These are phyloP conservation scores for Mus pahari DNA, from an alignment of 2,113 vertebrate genomes.

Conservation along the genomic window DNA sequence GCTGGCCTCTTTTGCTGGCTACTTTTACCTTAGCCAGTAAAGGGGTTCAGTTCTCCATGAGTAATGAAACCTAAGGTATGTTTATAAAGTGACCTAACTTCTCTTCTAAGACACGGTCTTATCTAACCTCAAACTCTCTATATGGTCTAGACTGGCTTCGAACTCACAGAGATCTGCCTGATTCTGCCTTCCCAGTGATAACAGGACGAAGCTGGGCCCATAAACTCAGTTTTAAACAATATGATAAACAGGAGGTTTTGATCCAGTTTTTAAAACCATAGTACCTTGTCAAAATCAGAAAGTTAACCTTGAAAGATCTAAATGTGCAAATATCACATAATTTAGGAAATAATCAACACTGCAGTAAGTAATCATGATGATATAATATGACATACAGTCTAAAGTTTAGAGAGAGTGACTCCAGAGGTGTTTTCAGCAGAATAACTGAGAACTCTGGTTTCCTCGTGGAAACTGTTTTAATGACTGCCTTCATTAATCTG, in stretches of 20 bases:
- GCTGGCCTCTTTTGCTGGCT: constrained; percentile 9
- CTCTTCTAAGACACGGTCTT: not conserved
- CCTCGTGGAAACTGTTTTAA: constrained; percentile 21
- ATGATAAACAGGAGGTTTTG: not conserved
- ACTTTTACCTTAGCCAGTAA: not conserved
- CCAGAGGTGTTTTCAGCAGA: not conserved
- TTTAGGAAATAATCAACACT: constrained; percentile 31
- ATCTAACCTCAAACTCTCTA: not conserved
- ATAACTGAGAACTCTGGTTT: not conserved
- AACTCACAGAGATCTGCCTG: not conserved
- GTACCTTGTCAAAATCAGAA: not conserved
- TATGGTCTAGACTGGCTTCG: not conserved
- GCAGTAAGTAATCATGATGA: not conserved
- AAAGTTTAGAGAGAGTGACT: not conserved
- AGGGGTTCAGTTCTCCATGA: not conserved
- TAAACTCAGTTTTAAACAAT: not conserved
- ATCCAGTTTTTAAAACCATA: not conserved
- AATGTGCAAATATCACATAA: constrained; percentile 28
- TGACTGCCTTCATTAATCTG: not conserved
- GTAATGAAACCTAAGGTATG: not conserved
- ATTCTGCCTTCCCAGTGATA: not conserved
- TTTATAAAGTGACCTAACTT: constrained; percentile 5
- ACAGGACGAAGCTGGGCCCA: not conserved
- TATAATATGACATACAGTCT: constrained; percentile 13
- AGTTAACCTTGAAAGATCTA: constrained; percentile 13